These are phyloP conservation scores for Leuciscus waleckii DNA, from an alignment of 2,797 vertebrate genomes.

Conservation along the genomic window DNA sequence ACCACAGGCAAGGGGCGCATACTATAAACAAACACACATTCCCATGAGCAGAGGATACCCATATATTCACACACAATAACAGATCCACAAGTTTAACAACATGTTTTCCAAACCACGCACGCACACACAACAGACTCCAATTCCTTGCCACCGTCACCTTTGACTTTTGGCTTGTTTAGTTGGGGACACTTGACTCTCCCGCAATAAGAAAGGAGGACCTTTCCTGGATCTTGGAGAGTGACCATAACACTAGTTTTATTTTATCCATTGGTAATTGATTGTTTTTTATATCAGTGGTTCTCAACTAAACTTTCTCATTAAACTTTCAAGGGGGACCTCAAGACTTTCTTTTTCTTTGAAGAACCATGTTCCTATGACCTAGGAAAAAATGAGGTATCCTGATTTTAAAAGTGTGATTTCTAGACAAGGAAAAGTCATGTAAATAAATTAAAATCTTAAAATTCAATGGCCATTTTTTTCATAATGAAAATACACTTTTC, in stretches of 20 bases:
- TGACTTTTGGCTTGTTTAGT: too few species aligned
- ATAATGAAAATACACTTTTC: neutral
- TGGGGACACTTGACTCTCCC: too few species aligned
- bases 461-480: neutral
- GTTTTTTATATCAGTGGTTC: neutral
- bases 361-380: neutral
- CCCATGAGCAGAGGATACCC: neutral
- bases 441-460: neutral
- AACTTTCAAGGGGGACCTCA: neutral
- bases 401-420: neutral
- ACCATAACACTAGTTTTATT: neutral
- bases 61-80: neutral
- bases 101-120: neutral
- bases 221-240: neutral
- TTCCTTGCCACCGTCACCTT: too few species aligned
- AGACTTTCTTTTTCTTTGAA: too few species aligned
- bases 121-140: neutral
- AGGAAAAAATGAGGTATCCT: neutral
- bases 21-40: slow-evolving; percentile 8
- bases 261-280: neutral
- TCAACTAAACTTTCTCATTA: neutral
- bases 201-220: neutral
- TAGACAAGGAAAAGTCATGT: too few species aligned
- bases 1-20: slow-evolving; percentile 26
- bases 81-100: neutral